A percentile compares a stretch with the other conserved stretches of the same genome.
These are phyloP conservation scores for Nixonia krombeini DNA, from an alignment of 1,140 invertebrate species.

Conservation along the genomic window DNA sequence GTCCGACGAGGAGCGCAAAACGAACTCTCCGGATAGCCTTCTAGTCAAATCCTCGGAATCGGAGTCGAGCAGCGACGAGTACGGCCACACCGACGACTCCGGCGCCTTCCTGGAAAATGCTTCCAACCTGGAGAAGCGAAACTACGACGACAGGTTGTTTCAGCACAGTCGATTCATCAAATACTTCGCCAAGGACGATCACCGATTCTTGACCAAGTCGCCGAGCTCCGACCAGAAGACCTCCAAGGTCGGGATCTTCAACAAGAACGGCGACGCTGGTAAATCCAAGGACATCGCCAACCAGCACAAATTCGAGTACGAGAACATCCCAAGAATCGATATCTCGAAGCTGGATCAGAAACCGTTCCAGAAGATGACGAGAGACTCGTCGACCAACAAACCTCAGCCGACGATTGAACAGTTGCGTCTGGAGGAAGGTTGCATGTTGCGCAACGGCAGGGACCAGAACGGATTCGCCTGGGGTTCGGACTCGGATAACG, in stretches of 20 bases:
- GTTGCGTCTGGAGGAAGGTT: conserved; percentile 64
- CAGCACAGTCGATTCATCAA: conserved; percentile 62
- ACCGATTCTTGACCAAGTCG: conserved; percentile 27
- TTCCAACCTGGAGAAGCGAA: conserved; percentile 52
- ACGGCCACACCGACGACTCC: conserved; percentile 67
- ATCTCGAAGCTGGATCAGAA: conserved; percentile 63
- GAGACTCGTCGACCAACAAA: conserved; percentile 15
- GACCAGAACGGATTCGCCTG: conserved; percentile 26
- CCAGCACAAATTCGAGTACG: conserved; percentile 63
- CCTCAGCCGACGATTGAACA: conserved; percentile 64
- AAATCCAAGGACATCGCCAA: conserved; percentile 37
- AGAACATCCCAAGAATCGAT: conserved; percentile 69
- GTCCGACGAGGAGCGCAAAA: conserved; percentile 67
- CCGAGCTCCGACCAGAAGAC: conserved; percentile 38
- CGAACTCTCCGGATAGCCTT: conserved; percentile 67
- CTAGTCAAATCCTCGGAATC: conserved; percentile 67
- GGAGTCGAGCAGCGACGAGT: conserved; percentile 66
- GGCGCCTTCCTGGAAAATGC: conserved; percentile 65
- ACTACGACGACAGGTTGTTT: conserved; percentile 38
- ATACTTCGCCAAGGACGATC: conserved; percentile 62
- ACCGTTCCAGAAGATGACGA: conserved; percentile 32
- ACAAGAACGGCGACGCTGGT: conserved; percentile 20
- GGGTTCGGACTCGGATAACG: conserved; percentile 38
- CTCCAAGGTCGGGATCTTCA: conserved; percentile 24
- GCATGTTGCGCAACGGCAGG: conserved; percentile 51